Evolutionary conservation across 2,113 vertebrate genomes (phyloP).

Genomic region (Sciurus niger): DNA sequence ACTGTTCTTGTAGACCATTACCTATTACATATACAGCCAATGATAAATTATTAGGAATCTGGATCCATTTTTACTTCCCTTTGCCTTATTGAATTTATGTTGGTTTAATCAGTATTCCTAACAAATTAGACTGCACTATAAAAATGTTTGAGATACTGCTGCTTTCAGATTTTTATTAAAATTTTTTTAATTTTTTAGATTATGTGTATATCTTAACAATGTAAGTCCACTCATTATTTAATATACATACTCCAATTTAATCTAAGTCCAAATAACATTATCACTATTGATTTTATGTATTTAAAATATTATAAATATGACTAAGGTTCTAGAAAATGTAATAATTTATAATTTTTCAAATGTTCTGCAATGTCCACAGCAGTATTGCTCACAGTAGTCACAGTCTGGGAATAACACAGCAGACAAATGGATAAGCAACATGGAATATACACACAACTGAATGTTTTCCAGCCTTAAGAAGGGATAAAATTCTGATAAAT

Average conservation of each 20-base stretch:
- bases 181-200: slow-evolving; percentile 4
- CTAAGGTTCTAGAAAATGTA: background rate
- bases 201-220: background rate
- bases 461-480: background rate
- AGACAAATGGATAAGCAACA: background rate
- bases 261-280: background rate
- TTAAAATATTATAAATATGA: background rate
- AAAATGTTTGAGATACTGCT: slow-evolving; percentile 32
- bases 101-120: slow-evolving; percentile 1
- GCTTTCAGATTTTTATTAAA: slow-evolving; percentile 44
- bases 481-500: background rate
- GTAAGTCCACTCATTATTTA: background rate
- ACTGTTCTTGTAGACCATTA: background rate
- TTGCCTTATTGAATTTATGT: slow-evolving; percentile 20
- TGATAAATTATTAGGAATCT: background rate
- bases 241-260: slow-evolving; percentile 17
- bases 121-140: background rate
- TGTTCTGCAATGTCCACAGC: background rate
- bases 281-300: background rate
- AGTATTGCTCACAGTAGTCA: background rate
- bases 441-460: background rate
- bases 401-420: background rate
- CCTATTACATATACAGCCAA: background rate
- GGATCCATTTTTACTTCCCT: background rate
- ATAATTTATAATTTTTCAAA: background rate